A percentile compares a stretch with the other conserved stretches of the same genome.
phyloP scores from a whole-genome alignment of 2,797 vertebrate genomes.

The Lerista edwardsae region DNA sequence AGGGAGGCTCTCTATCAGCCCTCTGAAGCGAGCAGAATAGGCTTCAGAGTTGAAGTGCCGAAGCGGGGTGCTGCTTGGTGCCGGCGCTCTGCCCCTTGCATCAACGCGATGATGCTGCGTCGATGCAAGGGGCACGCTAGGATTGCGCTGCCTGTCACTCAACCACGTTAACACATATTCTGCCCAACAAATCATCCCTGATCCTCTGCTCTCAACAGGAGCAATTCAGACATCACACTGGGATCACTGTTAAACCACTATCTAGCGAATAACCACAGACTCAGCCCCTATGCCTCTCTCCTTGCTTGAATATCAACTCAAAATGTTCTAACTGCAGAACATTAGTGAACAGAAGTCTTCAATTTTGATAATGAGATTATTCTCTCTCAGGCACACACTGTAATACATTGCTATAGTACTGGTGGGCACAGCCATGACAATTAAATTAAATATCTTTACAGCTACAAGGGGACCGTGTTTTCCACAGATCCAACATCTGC shows the following conservation, averaged over 20 bases:
- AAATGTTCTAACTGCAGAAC: no score
- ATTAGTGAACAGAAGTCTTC: neutral
- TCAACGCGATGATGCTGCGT: no score
- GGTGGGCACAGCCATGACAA: neutral
- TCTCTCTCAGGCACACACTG: neutral
- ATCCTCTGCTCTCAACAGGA: neutral
- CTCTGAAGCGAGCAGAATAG: no score
- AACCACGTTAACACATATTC: conserved; percentile 12
- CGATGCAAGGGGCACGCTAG: no score
- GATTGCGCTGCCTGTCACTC: no score
- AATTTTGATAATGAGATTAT: conserved; percentile 20
- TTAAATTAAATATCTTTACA: neutral
- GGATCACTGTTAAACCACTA: neutral
- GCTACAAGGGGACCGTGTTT: no score
- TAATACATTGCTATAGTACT: neutral
- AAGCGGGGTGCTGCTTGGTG: no score
- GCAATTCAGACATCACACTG: neutral
- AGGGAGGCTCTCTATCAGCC: no score
- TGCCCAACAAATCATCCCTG: neutral
- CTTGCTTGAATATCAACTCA: neutral
- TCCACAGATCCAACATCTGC: no score
- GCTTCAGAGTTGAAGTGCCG: no score
- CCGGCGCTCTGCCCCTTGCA: no score
- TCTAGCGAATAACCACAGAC: neutral
- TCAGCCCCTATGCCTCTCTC: no score